These are phyloP conservation scores for Aurelia sp. DNA, from an alignment of 30 jellyfish, hydroid and myxozoan species.

Conservation along the genomic window DNA sequence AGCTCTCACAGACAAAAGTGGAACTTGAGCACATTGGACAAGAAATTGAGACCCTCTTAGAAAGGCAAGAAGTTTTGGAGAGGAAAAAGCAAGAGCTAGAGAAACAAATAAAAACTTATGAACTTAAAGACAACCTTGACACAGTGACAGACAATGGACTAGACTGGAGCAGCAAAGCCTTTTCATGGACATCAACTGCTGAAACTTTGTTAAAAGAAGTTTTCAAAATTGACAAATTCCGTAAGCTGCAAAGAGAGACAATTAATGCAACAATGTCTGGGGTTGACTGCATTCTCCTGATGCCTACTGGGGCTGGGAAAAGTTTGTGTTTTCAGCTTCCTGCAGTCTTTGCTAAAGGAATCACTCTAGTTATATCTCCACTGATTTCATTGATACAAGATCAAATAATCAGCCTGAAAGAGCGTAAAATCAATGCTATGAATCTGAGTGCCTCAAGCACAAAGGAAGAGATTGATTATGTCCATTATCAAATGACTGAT, in stretches of 20 bases:
- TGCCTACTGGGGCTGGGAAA: slow-evolving; percentile 99
- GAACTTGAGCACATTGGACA: slow-evolving; percentile 46
- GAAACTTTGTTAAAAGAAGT: slow-evolving; percentile 29
- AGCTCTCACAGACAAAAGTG: slow-evolving; percentile 31
- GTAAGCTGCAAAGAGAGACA: slow-evolving; percentile 82
- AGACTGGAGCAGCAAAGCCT: slow-evolving; percentile 73
- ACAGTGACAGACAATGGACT: slow-evolving; percentile 13
- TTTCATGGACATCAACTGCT: slow-evolving; percentile 69
- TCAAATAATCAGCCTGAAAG: slow-evolving; percentile 67
- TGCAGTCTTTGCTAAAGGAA: slow-evolving; percentile 71
- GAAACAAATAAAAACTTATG: slow-evolving; percentile 6
- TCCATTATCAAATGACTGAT: slow-evolving; percentile 58
- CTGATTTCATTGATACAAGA: slow-evolving; percentile 84
- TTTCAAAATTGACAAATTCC: slow-evolving; percentile 45
- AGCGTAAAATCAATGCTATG: slow-evolving; percentile 59
- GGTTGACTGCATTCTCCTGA: slow-evolving; percentile 72
- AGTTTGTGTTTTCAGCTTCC: slow-evolving; percentile 93
- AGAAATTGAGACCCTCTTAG: slow-evolving; percentile 36
- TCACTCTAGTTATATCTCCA: slow-evolving; percentile 84
- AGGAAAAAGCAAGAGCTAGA: slow-evolving; percentile 18
- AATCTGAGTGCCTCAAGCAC: slow-evolving; percentile 70
- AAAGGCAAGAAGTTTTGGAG: slow-evolving; percentile 42
- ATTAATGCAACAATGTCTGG: slow-evolving; percentile 84
- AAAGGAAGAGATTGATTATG: slow-evolving; percentile 26
- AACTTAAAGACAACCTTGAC: background rate